These are phyloP conservation scores for Siphamia tubifer DNA, from an alignment of 2,113 vertebrate species.

Conservation along the genomic window DNA sequence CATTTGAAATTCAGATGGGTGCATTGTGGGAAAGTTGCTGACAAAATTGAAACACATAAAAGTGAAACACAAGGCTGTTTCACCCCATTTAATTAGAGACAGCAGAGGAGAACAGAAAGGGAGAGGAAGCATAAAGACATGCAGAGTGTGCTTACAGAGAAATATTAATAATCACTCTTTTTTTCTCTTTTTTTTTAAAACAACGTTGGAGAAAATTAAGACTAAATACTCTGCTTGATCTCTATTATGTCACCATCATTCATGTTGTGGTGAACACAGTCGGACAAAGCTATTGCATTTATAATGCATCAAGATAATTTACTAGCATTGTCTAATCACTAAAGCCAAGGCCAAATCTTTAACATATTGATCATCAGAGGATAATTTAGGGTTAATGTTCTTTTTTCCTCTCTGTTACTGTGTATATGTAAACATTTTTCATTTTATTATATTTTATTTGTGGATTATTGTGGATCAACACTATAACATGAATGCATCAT, in stretches of 20 bases:
- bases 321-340: slow-evolving; percentile 42
- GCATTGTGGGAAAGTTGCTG: slow-evolving; percentile 87
- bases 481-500: too few relatives aligned
- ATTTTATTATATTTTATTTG: slow-evolving; percentile 15
- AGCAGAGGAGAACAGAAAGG: slow-evolving; percentile 27
- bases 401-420: neutral
- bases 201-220: slow-evolving; percentile 42
- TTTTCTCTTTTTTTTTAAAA: slow-evolving; percentile 3
- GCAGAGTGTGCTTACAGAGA: slow-evolving; percentile 15
- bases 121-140: slow-evolving; percentile 12
- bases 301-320: slow-evolving; percentile 59
- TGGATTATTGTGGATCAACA: too few relatives aligned
- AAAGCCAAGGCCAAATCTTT: slow-evolving; percentile 52
- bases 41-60: slow-evolving; percentile 86
- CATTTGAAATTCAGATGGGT: slow-evolving; percentile 93
- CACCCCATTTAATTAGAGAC: slow-evolving; percentile 79
- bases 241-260: slow-evolving; percentile 50
- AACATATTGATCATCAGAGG: slow-evolving; percentile 57
- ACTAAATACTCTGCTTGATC: slow-evolving; percentile 55
- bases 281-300: slow-evolving; percentile 50
- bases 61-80: slow-evolving; percentile 76
- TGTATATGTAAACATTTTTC: neutral
- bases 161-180: slow-evolving; percentile 49
- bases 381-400: slow-evolving; percentile 53
- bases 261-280: slow-evolving; percentile 21